These are phyloP conservation scores for Bombus superbus DNA, from an alignment of 1,140 invertebrate genomes.

Conservation along the genomic window DNA sequence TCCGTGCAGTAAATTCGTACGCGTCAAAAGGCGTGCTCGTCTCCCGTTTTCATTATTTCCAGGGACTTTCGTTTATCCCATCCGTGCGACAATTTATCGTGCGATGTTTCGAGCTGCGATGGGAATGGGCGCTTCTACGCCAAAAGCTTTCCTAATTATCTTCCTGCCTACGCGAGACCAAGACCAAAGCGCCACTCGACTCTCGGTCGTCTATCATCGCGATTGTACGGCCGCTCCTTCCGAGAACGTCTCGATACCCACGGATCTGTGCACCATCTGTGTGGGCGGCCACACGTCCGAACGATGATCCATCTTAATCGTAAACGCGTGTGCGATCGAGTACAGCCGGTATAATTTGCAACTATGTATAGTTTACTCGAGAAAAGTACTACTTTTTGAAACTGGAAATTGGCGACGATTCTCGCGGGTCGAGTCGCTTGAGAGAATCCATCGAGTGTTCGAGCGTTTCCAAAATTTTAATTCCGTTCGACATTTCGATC, in stretches of 20 bases:
- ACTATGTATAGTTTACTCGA: not conserved
- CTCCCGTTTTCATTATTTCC: constrained; percentile 37
- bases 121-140: constrained; percentile 8
- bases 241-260: not conserved
- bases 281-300: constrained; percentile 2
- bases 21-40: not conserved
- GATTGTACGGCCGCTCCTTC: not conserved
- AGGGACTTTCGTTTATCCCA: constrained; percentile 33
- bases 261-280: not conserved
- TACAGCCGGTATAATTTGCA: not conserved
- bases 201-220: constrained; percentile 3
- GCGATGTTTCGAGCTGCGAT: constrained; percentile 26
- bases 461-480: no score
- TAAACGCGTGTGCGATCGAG: not conserved
- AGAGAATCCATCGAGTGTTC: no score
- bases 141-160: constrained; percentile 42
- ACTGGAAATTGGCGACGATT: not conserved
- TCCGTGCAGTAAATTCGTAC: constrained; percentile 36
- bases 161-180: not conserved
- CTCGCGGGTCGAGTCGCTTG: no score
- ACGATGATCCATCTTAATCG: constrained; percentile 39
- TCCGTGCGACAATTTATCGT: constrained; percentile 42
- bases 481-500: no score
- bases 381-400: not conserved
- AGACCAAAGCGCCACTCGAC: not conserved